These are phyloP conservation scores for Trichopoda pennipes DNA, from an alignment of 2,888 invertebrate genomes.

Conservation along the genomic window DNA sequence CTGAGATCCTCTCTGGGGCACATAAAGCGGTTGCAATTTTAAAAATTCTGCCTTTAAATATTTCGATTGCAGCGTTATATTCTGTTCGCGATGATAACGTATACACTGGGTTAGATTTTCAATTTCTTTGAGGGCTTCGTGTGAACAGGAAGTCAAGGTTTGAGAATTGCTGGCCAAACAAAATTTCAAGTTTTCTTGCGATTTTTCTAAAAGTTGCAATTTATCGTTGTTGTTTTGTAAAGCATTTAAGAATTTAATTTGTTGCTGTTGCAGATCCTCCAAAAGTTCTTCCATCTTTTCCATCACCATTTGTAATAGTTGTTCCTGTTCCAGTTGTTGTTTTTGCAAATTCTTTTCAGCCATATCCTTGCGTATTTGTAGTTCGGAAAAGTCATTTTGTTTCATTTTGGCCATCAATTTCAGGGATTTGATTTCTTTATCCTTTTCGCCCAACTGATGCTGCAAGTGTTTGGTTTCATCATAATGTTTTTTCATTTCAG, in stretches of 20 bases:
- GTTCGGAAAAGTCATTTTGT: conserved; percentile 94
- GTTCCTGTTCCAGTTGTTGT: conserved; percentile 81
- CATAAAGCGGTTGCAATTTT: conserved; percentile 82
- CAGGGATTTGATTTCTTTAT: conserved; percentile 94
- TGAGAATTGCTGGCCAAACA: conserved; percentile 83
- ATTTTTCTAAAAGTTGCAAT: conserved; percentile 92
- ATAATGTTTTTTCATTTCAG: conserved; percentile 93
- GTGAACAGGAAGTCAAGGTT: conserved; percentile 75
- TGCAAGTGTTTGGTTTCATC: conserved; percentile 94
- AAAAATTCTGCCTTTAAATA: conserved; percentile 82
- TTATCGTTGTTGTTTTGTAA: conserved; percentile 96
- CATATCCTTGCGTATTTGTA: conserved; percentile 93
- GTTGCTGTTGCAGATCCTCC: conserved; percentile 88
- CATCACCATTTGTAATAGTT: conserved; percentile 70
- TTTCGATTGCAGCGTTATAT: conserved; percentile 82
- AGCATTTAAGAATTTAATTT: conserved; percentile 96
- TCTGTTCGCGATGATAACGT: conserved; percentile 82
- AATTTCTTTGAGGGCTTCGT: conserved; percentile 72
- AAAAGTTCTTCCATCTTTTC: conserved; percentile 86
- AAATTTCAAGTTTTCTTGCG: conserved; percentile 92
- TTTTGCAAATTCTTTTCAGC: conserved; percentile 92
- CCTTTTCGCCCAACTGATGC: conserved; percentile 93
- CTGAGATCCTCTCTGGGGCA: conserved; percentile 72
- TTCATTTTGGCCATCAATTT: conserved; percentile 93
- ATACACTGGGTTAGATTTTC: conserved; percentile 72